Conservation (phyloP, 2,113 vertebrate genomes). For the Callocephalon fimbriatum region DNA sequence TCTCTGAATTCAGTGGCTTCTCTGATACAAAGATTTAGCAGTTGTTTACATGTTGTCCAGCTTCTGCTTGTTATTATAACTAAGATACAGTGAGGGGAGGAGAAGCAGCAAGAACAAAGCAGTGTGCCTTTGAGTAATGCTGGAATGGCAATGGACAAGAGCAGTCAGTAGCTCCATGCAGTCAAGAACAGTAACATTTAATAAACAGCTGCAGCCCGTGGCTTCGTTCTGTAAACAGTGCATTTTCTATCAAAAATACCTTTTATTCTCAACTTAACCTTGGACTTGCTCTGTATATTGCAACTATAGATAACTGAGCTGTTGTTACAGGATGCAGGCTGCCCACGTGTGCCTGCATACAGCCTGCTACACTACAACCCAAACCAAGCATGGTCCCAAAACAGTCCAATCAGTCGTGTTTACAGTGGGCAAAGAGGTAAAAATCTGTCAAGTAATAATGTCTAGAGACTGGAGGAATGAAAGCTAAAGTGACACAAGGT, state of each 20-base stretch:
- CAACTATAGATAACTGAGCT: neutral
- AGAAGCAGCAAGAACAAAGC: neutral
- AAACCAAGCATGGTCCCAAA: neutral
- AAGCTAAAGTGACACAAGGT: neutral
- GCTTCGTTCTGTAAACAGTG: neutral
- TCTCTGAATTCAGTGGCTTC: neutral
- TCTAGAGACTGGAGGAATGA: neutral
- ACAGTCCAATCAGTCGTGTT: neutral
- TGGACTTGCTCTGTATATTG: neutral
- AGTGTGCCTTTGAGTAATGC: neutral
- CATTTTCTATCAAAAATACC: neutral
- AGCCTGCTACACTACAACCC: neutral
- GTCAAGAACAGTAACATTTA: neutral
- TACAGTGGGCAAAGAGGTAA: neutral
- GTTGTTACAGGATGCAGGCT: neutral
- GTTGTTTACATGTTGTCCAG: neutral
- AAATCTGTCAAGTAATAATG: neutral
- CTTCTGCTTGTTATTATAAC: neutral
- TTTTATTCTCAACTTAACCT: neutral
- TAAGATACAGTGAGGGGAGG: neutral
- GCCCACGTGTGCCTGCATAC: rapidly evolving
- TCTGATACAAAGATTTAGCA: neutral
- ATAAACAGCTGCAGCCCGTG: neutral
- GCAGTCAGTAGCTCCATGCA: neutral
- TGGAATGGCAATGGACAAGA: neutral